Base-by-base conservation (phyloP, 2,888 invertebrate species). In the Orthosia gracilis region DNA sequence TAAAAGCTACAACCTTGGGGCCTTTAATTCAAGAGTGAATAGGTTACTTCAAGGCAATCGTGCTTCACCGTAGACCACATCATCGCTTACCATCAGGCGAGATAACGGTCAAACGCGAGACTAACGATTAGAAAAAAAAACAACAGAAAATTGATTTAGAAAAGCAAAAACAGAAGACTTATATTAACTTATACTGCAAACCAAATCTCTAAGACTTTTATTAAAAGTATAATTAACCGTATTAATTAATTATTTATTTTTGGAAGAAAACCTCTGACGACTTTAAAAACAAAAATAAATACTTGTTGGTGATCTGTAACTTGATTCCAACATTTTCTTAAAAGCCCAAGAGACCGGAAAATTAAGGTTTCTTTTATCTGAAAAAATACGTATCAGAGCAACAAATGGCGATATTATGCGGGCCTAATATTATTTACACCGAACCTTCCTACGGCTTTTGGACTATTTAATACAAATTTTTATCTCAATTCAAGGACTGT, bases 311-410 rank as follows among this genome's bases (percentile, higher is more conserved):
- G 40, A 50, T 69, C 17, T 57, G 50, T 52, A 50, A 69, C 4
- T 50, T 45, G 13, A 63, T 63, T 2, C 18, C 5, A 54, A 9
- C 11, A n/a, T 54, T 59, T 64, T 61, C n/a, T 17, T 55, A 45
- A 61, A 78, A 65, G 17, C 31, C 4, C 75, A 68, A 65, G 54
- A 3, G 64, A 65, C 55, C 47, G n/a, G 52, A n/a, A 78, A 78
- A 80, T 80, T 52, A 31, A 18, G 64, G 68, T 75, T 61, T 13
- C 15, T 75, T 75, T 80, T 80, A 78, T 65, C 68, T 65, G 40
- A 40, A 40, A 69, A 67, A 80, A 75, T 65, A 57, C 64, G 23
- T 65, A 65, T 62, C 57, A 68, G 55, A 21, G 23, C 50, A 80
- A 80, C 52, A 73, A 80, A 78, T 61, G 21, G 64, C n/a, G 26